Percentiles rank a stretch among this genome's conserved stretches.
Conservation (phyloP, 2,113 vertebrate genomes). For the Siniperca chuatsi region DNA sequence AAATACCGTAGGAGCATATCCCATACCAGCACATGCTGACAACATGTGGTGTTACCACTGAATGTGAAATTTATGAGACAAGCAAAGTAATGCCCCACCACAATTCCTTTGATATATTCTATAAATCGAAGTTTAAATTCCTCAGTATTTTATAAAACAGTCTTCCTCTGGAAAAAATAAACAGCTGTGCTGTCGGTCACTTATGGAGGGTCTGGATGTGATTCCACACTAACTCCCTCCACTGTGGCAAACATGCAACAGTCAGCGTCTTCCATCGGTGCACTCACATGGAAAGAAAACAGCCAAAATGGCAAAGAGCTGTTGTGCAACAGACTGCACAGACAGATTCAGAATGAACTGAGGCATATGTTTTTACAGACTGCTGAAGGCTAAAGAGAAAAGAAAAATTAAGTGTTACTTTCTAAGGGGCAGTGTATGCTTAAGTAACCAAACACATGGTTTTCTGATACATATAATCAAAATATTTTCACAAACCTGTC, state of each 20-base stretch:
- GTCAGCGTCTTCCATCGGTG: constrained; percentile 11
- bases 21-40: too few relatives aligned
- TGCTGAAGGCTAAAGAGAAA: background rate
- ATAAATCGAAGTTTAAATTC: background rate
- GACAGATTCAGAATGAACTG: background rate
- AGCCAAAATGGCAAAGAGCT: constrained; percentile 5
- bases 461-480: background rate
- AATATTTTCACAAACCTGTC: background rate
- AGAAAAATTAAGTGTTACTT: background rate
- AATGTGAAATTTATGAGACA: background rate
- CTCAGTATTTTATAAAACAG: background rate
- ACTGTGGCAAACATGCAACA: constrained; percentile 5
- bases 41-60: too few relatives aligned
- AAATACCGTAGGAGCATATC: too few relatives aligned
- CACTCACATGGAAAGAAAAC: constrained; percentile 19
- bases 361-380: constrained; percentile 5
- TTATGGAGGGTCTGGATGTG: background rate
- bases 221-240: background rate
- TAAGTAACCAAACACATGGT: background rate
- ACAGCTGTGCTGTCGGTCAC: background rate
- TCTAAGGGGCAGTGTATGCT: background rate
- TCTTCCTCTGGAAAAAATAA: background rate
- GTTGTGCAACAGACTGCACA: background rate
- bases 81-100: background rate
- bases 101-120: background rate